Evolutionary conservation across 2,888 invertebrate species (phyloP).

Genomic region (Andrena bicolor): DNA sequence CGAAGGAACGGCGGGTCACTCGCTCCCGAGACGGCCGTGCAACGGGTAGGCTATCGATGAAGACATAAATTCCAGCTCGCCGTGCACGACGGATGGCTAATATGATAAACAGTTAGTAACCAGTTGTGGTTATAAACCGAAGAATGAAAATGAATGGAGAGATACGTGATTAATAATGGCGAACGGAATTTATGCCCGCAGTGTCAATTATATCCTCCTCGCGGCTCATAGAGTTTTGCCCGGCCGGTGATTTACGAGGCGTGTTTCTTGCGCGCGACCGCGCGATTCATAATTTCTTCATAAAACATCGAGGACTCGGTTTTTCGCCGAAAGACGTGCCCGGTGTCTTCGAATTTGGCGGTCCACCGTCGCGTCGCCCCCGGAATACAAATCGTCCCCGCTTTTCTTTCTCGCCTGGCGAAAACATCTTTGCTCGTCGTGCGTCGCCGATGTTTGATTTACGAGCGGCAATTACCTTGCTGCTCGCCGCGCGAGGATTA

Average conservation of each 20-base stretch:
- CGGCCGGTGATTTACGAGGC: constrained; percentile 52
- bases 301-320: constrained; percentile 27
- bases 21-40: constrained; percentile 39
- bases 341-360: neutral
- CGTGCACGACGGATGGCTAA: constrained; percentile 63
- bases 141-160: constrained; percentile 66
- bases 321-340: neutral
- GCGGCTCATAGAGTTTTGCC: constrained; percentile 59
- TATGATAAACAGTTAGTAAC: constrained; percentile 66
- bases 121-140: constrained; percentile 60
- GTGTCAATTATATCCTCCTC: constrained; percentile 66
- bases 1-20: neutral
- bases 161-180: constrained; percentile 64
- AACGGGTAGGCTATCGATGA: constrained; percentile 53
- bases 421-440: neutral
- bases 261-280: constrained; percentile 46
- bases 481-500: constrained; percentile 3
- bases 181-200: constrained; percentile 62
- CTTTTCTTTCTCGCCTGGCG: no score
- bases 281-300: constrained; percentile 50
- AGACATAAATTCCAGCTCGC: constrained; percentile 59
- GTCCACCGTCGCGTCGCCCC: neutral
- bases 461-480: constrained; percentile 24
- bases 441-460: constrained; percentile 28
- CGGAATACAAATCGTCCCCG: neutral